These are phyloP conservation scores for Drosophila limbata DNA, from an alignment of 2,888 invertebrate genomes.

Conservation along the genomic window DNA sequence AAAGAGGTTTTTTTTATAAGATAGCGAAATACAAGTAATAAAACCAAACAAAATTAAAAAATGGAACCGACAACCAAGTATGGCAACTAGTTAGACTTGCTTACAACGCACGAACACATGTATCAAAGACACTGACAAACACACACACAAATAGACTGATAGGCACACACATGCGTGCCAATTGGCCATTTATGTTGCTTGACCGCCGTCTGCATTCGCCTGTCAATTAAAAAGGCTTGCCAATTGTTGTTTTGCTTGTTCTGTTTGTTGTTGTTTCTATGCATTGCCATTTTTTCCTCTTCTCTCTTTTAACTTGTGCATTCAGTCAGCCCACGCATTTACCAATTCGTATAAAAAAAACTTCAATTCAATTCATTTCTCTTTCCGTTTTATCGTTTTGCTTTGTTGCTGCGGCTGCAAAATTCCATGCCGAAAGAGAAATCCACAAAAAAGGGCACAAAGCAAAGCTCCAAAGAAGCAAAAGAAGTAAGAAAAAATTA, in stretches of 20 bases:
- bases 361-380: conserved; percentile 59
- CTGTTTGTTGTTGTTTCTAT: conserved; percentile 30
- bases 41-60: conserved; percentile 15
- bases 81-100: conserved; percentile 57
- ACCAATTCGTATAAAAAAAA: conserved; percentile 3
- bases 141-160: conserved; percentile 3
- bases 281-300: conserved; percentile 10
- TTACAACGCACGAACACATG: conserved; percentile 22
- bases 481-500: conserved; percentile 34
- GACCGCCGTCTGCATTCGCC: conserved; percentile 29
- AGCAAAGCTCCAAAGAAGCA: conserved; percentile 37
- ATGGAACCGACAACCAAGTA: conserved; percentile 46
- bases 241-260: conserved; percentile 24
- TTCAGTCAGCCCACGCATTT: conserved; percentile 16
- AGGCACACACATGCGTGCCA: conserved; percentile 34
- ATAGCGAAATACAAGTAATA: conserved; percentile 19
- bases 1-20: too few relatives aligned
- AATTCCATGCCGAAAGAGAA: conserved; percentile 66
- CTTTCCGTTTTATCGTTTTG: conserved; percentile 52
- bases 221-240: conserved; percentile 56
- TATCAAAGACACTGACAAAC: conserved; percentile 9
- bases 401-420: conserved; percentile 51
- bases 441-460: conserved; percentile 54
- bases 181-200: conserved; percentile 47
- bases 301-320: neutral